These are phyloP conservation scores for Hippocampus kuda DNA, from an alignment of 2,797 vertebrate genomes.

Conservation along the genomic window DNA sequence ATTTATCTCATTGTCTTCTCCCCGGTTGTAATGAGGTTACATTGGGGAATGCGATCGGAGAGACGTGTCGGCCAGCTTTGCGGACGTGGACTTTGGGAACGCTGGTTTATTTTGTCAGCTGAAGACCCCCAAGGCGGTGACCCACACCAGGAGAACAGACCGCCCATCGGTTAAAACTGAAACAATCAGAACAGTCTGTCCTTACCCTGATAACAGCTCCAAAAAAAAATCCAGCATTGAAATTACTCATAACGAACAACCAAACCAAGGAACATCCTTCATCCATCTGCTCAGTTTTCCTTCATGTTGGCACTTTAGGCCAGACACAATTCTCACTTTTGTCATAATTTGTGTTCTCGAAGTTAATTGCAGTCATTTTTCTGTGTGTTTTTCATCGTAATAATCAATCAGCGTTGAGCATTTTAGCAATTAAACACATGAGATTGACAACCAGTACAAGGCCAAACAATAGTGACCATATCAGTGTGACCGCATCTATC, in stretches of 20 bases:
- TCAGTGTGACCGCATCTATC: too few species aligned
- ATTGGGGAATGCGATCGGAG: conserved; percentile 16
- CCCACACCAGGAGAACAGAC: conserved; percentile 25
- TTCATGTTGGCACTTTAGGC: too few species aligned
- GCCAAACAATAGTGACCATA: too few species aligned
- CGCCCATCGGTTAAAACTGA: conserved; percentile 17
- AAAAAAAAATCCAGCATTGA: background rate
- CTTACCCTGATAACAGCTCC: background rate
- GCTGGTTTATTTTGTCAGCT: conserved; percentile 60
- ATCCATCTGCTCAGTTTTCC: too few species aligned
- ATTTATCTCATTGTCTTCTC: conserved; percentile 5
- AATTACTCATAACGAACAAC: too few species aligned
- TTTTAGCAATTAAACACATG: too few species aligned
- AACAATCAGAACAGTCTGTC: background rate
- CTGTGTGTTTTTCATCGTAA: too few species aligned
- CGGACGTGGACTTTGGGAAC: conserved; percentile 21
- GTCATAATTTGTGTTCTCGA: too few species aligned
- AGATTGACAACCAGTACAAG: background rate
- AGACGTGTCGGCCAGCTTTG: conserved; percentile 19
- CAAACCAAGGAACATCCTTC: too few species aligned
- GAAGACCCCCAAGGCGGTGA: conserved; percentile 37
- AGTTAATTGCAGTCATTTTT: too few species aligned
- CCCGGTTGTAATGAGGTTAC: background rate
- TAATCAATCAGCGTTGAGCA: too few species aligned
- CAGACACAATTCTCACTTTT: too few species aligned